Evolutionary conservation across 1,140 invertebrate species (phyloP).

Genomic region (Philaenus spumarius): DNA sequence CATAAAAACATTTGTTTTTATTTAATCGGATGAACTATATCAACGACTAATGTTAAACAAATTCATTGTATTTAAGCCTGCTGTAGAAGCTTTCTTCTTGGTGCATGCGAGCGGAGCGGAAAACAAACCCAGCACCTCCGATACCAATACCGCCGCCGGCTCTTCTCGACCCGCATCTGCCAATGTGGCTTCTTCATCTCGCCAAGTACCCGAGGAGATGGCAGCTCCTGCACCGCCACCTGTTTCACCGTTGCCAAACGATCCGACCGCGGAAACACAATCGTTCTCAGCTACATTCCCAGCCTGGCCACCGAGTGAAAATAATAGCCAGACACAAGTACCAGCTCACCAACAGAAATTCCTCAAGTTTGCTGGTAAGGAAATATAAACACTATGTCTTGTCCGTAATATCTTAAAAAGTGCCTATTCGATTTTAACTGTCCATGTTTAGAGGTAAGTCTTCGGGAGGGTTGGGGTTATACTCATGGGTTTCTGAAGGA

Average conservation of each 20-base stretch:
- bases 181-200: too few relatives aligned
- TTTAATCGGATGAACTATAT: too few relatives aligned
- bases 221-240: conserved; percentile 7
- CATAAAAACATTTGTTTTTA: too few relatives aligned
- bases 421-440: too few relatives aligned
- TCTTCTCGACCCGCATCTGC: too few relatives aligned
- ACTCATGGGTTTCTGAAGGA: too few relatives aligned
- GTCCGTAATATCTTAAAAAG: too few relatives aligned
- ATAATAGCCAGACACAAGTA: background rate
- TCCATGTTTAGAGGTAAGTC: background rate
- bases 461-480: too few relatives aligned
- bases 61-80: too few relatives aligned
- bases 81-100: conserved; percentile 88
- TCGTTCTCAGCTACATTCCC: background rate
- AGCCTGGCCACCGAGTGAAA: background rate
- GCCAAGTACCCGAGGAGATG: background rate
- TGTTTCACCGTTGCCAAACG: conserved; percentile 11
- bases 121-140: conserved; percentile 40
- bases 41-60: too few relatives aligned
- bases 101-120: conserved; percentile 56
- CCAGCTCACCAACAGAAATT: conserved; percentile 55
- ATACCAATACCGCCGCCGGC: background rate
- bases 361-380: conserved; percentile 66
- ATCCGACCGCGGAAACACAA: background rate
- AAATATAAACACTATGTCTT: conserved; percentile 4